A percentile compares a stretch with the other conserved stretches of the same genome.
Conservation (phyloP, 2,113 vertebrate genomes). For the Oncorhynchus tshawytscha region DNA sequence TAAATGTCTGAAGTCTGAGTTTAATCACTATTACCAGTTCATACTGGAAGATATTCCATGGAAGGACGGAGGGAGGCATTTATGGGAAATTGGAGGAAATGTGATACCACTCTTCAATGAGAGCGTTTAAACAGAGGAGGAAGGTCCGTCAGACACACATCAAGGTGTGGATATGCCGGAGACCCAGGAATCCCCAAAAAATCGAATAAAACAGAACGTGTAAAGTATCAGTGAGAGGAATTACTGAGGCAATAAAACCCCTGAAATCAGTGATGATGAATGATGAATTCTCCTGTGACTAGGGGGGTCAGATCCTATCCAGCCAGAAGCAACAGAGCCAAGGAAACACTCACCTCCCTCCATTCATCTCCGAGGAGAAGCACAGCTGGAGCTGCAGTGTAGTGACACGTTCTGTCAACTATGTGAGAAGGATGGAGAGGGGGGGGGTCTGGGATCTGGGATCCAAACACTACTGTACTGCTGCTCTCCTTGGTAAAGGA, state of each 20-base stretch:
- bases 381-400: background rate
- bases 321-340: background rate
- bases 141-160: constrained; percentile 4
- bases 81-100: constrained; percentile 42
- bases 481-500: background rate
- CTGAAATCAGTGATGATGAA: background rate
- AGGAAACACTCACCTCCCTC: background rate
- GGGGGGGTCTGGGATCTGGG: background rate
- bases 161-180: constrained; percentile 10
- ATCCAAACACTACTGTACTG: too few relatives aligned
- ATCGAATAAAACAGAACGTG: too few relatives aligned
- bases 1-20: constrained; percentile 61
- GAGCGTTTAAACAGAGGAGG: constrained; percentile 22
- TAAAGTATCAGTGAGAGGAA: background rate
- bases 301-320: background rate
- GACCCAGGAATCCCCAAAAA: background rate
- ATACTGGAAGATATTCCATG: constrained; percentile 37
- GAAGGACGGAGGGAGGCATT: constrained; percentile 19
- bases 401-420: background rate
- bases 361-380: background rate
- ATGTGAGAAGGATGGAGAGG: background rate
- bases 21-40: constrained; percentile 49
- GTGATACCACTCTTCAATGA: constrained; percentile 22
- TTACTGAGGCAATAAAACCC: background rate
- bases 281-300: background rate